Percentiles rank a stretch among this genome's conserved stretches.
Evolutionary conservation across 1,140 invertebrate species (phyloP).

Genomic region (Copidosoma floridanum): DNA sequence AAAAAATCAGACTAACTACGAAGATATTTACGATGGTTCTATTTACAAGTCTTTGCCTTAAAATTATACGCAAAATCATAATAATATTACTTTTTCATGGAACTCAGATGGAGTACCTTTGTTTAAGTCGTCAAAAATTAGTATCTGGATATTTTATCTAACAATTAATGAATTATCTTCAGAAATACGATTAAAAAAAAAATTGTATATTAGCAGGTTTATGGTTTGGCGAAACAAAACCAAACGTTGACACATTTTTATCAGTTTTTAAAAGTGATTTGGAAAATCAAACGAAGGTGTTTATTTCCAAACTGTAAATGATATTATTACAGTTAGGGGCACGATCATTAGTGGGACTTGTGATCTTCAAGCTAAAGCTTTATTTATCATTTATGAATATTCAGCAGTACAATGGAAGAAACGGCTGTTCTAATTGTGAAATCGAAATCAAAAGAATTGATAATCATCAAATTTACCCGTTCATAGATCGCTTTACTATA

Average conservation of each 20-base stretch:
- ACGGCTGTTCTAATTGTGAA: conserved; percentile 14
- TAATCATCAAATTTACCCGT: conserved; percentile 2
- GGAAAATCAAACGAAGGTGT: background rate
- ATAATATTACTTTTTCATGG: conserved; percentile 23
- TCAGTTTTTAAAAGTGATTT: background rate
- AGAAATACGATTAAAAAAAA: conserved; percentile 19
- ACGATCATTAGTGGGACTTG: conserved; percentile 12
- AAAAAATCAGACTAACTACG: conserved; percentile 19
- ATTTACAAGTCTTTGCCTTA: conserved; percentile 25
- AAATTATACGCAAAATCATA: conserved; percentile 7
- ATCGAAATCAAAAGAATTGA: background rate
- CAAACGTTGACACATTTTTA: background rate
- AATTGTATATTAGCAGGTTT: conserved; percentile 29
- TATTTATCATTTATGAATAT: conserved; percentile 22
- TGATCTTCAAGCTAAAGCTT: conserved; percentile 13
- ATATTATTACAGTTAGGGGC: background rate
- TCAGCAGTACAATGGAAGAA: conserved; percentile 8
- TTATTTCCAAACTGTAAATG: background rate
- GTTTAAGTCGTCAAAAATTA: conserved; percentile 38
- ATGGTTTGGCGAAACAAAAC: conserved; percentile 32
- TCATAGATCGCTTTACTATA: background rate
- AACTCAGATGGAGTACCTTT: conserved; percentile 29
- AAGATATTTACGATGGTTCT: conserved; percentile 33
- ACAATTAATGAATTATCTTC: conserved; percentile 32
- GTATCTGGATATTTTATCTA: conserved; percentile 38